phyloP scores from a whole-genome alignment of 2,797 vertebrate genomes.

The Pogonophryne albipinna region DNA sequence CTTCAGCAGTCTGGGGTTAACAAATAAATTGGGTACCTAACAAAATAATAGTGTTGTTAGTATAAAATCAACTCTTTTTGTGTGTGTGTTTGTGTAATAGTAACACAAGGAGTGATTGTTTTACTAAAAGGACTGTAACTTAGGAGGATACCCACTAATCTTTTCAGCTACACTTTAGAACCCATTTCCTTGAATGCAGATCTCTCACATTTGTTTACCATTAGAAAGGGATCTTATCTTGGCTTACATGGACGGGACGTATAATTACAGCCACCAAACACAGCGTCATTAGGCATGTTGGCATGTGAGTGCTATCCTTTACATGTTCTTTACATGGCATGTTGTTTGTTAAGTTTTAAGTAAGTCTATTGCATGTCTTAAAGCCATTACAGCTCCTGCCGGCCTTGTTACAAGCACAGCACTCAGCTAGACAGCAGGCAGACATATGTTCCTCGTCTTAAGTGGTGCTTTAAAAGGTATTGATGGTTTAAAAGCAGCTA shows the following conservation, averaged over 20 bases:
- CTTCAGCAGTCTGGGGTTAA: neutral
- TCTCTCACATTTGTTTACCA: neutral
- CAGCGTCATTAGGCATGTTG: neutral
- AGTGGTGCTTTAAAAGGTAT: slow-evolving; percentile 85
- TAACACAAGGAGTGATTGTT: neutral
- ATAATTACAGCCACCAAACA: slow-evolving; percentile 1
- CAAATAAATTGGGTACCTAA: slow-evolving; percentile 1
- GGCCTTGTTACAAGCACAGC: slow-evolving; percentile 41
- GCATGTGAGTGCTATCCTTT: neutral
- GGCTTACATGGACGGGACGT: neutral
- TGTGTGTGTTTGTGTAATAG: neutral
- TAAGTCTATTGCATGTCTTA: slow-evolving; percentile 19
- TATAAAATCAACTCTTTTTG: neutral
- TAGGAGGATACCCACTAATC: neutral
- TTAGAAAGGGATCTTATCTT: neutral
- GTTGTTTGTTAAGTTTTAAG: slow-evolving; percentile 33
- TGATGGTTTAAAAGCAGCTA: slow-evolving; percentile 84
- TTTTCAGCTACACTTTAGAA: neutral
- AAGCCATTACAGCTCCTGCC: slow-evolving; percentile 44
- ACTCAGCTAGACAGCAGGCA: slow-evolving; percentile 70
- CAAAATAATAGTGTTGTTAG: slow-evolving; percentile 3
- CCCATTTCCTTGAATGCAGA: neutral
- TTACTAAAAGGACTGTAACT: slow-evolving; percentile 1
- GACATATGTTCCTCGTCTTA: slow-evolving; percentile 81
- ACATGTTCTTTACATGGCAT: slow-evolving; percentile 9